Evolutionary conservation across 2,888 invertebrate species (phyloP), one percentile per base, ranked within the genome.

Genomic region (Leptarthrus brevirostris): DNA sequence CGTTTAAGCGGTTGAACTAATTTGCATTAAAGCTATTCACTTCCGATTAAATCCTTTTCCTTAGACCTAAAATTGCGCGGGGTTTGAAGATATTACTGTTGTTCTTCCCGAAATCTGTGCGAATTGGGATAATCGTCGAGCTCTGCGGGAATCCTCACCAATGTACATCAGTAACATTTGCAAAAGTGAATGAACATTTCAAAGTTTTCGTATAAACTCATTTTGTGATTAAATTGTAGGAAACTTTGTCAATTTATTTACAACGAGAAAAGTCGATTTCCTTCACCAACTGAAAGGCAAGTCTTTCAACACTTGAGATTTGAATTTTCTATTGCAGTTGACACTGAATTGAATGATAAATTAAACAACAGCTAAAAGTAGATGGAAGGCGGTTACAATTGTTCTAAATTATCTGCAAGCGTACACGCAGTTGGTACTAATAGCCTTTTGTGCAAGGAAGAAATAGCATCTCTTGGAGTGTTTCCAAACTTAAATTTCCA

Each of bases 231-330:
- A 61, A 61, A 61, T 61, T 61, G 61, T 34, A 61, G 40, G 61
- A 61, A 61, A 61, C 61, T 61, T 61, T 61, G 61, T 61, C 61
- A 61, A 61, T 61, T 61, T 61, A 40, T 61, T 61, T 61, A 36
- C 36, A 34, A 20, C 36, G 40, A 36, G 34, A 16, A 20, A 61
- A 18, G 61, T 40, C 61, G 61, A 61, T 61, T 34, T 61, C 40
- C 61, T 34, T 61, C 16, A 61, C 18, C 3, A 40, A 20, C 34
- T 16, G 58, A 44, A 44, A 3, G 44, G 12, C 12, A n/a, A 26
- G 30, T 2, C 61, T 10, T n/a, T n/a, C n/a, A n/a, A n/a, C n/a
- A n/a, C n/a, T n/a, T n/a, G n/a, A n/a, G n/a, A n/a, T n/a, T n/a
- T n/a, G n/a, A n/a, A n/a, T n/a, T n/a, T n/a, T n/a, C n/a, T n/a